phyloP scores from a whole-genome alignment of 2,113 vertebrate species.

The Melierax canorus region DNA sequence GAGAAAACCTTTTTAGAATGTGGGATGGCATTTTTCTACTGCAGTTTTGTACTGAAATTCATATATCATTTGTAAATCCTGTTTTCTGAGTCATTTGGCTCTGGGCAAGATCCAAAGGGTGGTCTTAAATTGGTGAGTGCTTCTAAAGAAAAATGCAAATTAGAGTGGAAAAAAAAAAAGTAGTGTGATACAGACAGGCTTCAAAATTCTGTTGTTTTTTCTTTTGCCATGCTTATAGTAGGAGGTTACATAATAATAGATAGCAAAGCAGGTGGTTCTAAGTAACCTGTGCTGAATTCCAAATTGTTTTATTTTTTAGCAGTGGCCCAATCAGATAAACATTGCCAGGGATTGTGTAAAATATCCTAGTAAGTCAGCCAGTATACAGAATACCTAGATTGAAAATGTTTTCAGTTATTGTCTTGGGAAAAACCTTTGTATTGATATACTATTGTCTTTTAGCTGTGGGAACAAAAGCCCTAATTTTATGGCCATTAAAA shows the following conservation, averaged over 20 bases:
- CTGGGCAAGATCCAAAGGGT: not conserved
- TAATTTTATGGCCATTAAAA: not conserved
- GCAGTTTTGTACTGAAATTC: not conserved
- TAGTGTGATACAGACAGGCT: not conserved
- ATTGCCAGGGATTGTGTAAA: not conserved
- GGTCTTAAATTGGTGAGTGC: not conserved
- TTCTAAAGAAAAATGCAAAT: not conserved
- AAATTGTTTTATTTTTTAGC: not conserved
- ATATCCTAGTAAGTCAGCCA: fast-evolving
- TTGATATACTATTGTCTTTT: not conserved
- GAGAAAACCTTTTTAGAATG: not conserved
- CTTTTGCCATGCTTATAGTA: not conserved
- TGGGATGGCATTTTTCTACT: not conserved
- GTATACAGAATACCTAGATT: not conserved
- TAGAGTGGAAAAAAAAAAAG: fast-evolving
- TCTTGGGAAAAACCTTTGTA: not conserved
- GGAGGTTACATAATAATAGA: not conserved
- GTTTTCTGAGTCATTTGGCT: not conserved
- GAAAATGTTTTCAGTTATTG: not conserved
- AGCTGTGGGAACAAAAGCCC: not conserved
- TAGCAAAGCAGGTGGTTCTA: not conserved
- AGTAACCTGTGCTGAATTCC: not conserved
- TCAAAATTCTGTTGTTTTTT: not conserved
- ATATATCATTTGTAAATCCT: not conserved
- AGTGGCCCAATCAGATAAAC: not conserved